These are phyloP conservation scores for Diceros bicornis DNA, from an alignment of 2,797 vertebrate species.

Conservation along the genomic window DNA sequence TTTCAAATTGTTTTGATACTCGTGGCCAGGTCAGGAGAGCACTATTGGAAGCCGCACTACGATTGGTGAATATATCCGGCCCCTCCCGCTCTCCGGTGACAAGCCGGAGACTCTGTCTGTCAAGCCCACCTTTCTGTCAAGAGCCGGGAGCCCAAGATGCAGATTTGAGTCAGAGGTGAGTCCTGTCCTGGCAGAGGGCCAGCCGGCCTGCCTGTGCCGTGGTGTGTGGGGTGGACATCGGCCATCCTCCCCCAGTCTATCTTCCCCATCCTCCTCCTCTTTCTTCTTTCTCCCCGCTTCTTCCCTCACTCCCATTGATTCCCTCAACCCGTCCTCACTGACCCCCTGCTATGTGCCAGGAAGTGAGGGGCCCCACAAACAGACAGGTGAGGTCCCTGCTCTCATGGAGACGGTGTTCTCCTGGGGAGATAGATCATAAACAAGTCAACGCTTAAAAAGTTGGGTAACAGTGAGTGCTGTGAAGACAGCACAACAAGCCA, in stretches of 20 bases:
- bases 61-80: slow-evolving; percentile 95
- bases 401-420: background rate
- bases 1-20: rapidly evolving
- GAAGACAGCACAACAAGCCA: rapidly evolving
- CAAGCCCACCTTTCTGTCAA: slow-evolving; percentile 95
- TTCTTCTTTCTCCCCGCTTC: rapidly evolving
- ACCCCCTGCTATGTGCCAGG: background rate
- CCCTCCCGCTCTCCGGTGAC: slow-evolving; percentile 94
- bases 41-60: slow-evolving; percentile 91
- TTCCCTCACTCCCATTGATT: rapidly evolving
- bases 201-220: rapidly evolving
- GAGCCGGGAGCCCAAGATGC: slow-evolving; percentile 91
- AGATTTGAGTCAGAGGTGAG: slow-evolving; percentile 95
- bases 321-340: background rate
- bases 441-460: background rate
- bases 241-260: rapidly evolving
- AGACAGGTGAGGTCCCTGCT: background rate
- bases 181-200: background rate
- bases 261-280: too few relatives aligned
- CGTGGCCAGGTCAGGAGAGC: slow-evolving; percentile 93
- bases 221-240: background rate
- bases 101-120: slow-evolving; percentile 94
- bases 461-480: rapidly evolving
- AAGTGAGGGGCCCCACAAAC: background rate
- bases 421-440: background rate